A percentile compares a stretch with the other conserved stretches of the same genome.
Conservation (phyloP, 2,888 invertebrate species). For the Adelphocoris suturalis region DNA sequence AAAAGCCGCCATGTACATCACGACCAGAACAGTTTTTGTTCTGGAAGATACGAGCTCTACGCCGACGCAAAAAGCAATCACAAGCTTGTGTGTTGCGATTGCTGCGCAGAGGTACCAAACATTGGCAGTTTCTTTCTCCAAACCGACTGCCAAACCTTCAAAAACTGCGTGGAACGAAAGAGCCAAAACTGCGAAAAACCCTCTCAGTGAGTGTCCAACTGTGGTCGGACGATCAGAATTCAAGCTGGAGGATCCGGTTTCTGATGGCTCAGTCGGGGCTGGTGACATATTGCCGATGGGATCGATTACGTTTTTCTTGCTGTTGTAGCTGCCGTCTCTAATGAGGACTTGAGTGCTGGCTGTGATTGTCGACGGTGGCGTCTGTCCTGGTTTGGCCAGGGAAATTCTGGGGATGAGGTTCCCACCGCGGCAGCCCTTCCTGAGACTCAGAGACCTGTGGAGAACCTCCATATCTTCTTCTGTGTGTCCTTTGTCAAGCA, state of each 20-base stretch:
- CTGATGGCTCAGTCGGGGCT: constrained; percentile 72
- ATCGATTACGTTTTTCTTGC: constrained; percentile 75
- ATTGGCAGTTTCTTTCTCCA: constrained; percentile 83
- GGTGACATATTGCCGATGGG: constrained; percentile 76
- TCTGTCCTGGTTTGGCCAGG: constrained; percentile 73
- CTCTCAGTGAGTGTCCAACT: constrained; percentile 78
- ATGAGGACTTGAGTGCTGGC: constrained; percentile 77
- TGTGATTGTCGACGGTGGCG: constrained; percentile 75
- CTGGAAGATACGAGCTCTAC: constrained; percentile 82
- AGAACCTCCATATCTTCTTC: constrained; percentile 79
- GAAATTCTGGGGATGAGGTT: constrained; percentile 77
- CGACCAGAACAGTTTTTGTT: constrained; percentile 79
- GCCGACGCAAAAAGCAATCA: constrained; percentile 85
- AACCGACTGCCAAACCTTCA: constrained; percentile 88
- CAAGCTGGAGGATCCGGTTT: constrained; percentile 71
- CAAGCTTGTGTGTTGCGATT: constrained; percentile 85
- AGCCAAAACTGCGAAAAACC: constrained; percentile 83
- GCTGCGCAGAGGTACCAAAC: constrained; percentile 85
- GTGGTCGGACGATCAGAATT: constrained; percentile 70
- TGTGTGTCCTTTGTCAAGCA: constrained; percentile 78
- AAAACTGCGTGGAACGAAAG: constrained; percentile 85
- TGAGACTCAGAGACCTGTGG: constrained; percentile 81
- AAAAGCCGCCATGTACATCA: constrained; percentile 83
- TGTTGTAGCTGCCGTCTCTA: constrained; percentile 73
- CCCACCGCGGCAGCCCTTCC: constrained; percentile 79